These are phyloP conservation scores for Trachelipus rathkii DNA, from an alignment of 1,140 invertebrate genomes.

Conservation along the genomic window DNA sequence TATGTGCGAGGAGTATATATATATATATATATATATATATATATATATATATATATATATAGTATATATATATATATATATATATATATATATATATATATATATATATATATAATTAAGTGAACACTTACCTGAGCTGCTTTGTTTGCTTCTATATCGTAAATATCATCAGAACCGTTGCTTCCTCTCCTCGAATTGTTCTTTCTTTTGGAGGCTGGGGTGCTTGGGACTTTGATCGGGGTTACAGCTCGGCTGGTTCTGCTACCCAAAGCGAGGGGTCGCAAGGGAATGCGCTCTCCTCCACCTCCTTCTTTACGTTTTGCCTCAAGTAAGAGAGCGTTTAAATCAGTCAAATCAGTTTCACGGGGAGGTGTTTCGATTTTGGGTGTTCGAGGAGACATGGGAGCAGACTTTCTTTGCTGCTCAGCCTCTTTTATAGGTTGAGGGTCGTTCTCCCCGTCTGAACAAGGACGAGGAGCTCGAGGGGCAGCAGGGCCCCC, in stretches of 20 bases:
- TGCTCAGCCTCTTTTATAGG: not conserved
- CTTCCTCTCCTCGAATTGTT: not conserved
- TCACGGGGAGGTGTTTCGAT: not conserved
- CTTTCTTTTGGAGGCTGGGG: not conserved
- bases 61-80: too few relatives aligned
- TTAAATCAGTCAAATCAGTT: not conserved
- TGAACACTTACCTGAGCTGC: not conserved
- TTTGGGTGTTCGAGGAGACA: not conserved
- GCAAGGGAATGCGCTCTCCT: not conserved
- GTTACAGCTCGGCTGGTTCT: not conserved
- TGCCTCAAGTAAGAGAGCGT: not conserved
- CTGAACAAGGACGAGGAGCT: not conserved
- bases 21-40: too few relatives aligned
- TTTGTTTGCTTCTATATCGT: conserved; percentile 1
- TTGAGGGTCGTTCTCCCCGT: not conserved
- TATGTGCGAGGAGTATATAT: too few relatives aligned
- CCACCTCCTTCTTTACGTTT: not conserved
- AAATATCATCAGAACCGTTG: not conserved
- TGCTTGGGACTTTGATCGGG: not conserved
- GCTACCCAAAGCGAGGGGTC: not conserved
- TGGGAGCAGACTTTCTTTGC: not conserved
- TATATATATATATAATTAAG: not conserved
- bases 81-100: too few relatives aligned
- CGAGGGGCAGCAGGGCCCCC: not conserved
- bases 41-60: too few relatives aligned